A percentile compares a stretch with the other conserved stretches of the same genome.
phyloP scores from a whole-genome alignment of 2,888 invertebrate species.

The Monoplex corrugatus region DNA sequence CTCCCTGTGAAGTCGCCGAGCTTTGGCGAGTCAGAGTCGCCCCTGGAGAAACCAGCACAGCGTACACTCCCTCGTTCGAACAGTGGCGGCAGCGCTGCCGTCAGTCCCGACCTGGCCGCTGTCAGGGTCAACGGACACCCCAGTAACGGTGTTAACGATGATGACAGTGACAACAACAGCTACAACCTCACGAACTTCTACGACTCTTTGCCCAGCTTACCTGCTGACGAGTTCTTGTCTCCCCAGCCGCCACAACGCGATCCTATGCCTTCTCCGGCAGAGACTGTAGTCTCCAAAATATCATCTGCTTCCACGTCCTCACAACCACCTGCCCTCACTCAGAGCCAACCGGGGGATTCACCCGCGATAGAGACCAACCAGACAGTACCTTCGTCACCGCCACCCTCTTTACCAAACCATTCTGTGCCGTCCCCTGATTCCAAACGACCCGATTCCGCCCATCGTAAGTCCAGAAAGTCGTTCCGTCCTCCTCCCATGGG shows the following conservation, averaged over 20 bases:
- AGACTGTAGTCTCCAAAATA: no score
- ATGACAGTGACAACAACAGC: not conserved
- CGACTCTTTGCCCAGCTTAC: not conserved
- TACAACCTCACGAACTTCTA: not conserved
- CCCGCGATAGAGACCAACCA: not conserved
- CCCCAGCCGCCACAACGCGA: not conserved
- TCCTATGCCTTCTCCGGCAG: not conserved
- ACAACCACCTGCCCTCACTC: not conserved
- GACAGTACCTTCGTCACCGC: not conserved
- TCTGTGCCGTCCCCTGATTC: not conserved
- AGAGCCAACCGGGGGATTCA: not conserved
- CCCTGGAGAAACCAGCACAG: not conserved
- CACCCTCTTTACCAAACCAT: not conserved
- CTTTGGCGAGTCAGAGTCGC: not conserved
- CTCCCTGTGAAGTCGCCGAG: no score
- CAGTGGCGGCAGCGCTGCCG: not conserved
- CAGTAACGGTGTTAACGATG: not conserved
- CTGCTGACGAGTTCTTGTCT: not conserved
- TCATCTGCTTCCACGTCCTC: not conserved
- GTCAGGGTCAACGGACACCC: not conserved
- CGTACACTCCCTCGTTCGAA: not conserved
- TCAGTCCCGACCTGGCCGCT: not conserved
- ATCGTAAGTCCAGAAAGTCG: not conserved
- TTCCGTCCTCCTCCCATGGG: not conserved
- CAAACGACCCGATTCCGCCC: not conserved